phyloP scores from a whole-genome alignment of 2,797 vertebrate species.

The Gallinago solitaria region DNA sequence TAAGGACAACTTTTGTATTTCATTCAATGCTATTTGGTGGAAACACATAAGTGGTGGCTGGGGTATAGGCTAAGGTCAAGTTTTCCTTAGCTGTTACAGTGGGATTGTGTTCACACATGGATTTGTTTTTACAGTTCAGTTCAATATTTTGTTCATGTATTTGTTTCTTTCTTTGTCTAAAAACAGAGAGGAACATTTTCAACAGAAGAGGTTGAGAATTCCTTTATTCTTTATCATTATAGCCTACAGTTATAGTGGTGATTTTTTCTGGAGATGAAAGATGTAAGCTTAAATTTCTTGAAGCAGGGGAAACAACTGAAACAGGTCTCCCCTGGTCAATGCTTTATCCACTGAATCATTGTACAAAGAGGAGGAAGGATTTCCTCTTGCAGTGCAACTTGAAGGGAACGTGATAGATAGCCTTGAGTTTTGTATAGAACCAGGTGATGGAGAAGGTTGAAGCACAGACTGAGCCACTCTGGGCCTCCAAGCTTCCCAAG shows the following conservation, averaged over 20 bases:
- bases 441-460: neutral
- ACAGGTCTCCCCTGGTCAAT: neutral
- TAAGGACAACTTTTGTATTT: neutral
- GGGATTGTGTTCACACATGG: neutral
- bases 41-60: neutral
- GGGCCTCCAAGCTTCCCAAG: neutral
- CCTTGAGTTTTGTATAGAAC: neutral
- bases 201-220: neutral
- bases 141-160: neutral
- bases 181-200: neutral
- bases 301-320: neutral
- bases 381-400: neutral
- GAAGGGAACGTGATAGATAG: neutral
- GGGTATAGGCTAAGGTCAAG: neutral
- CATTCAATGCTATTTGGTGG: neutral
- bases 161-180: neutral
- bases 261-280: neutral
- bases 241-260: neutral
- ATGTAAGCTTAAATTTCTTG: neutral
- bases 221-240: neutral
- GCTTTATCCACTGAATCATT: neutral
- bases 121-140: neutral
- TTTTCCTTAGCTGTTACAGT: neutral
- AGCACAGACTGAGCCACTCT: neutral
- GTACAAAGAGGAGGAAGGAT: neutral